Evolutionary conservation across 2,113 vertebrate genomes (phyloP), one percentile per base, ranked within the genome.

Genomic region (Serilophus lunatus): DNA sequence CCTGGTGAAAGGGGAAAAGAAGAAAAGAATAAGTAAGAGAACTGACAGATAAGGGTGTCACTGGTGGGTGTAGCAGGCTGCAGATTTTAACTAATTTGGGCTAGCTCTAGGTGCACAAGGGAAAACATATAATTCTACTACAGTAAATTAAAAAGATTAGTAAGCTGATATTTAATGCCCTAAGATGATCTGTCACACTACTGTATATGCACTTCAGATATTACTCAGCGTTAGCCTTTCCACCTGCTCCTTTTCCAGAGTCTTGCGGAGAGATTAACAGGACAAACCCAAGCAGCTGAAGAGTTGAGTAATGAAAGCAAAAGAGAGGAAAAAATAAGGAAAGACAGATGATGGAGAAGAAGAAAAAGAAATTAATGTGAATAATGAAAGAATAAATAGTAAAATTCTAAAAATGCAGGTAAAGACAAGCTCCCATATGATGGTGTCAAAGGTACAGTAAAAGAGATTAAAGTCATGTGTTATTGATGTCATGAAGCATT

Each of bases 401-500:
- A 35, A 35, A 71, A 71, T 59, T 57, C 45, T 61, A 65, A 91
- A 61, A 90, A 89, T 19, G 29, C 1, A 0, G 40, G 16, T 56
- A 26, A 82, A 92, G 61, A 78, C 18, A 79, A 90, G 63, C 70
- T 87, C 15, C 25, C 51, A 36, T 82, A 90, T 50, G 59, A 54
- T 79, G 31, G 36, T 91, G 85, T 93, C 85, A 91, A 89, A 94
- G 50, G 53, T 90, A 92, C 69, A 87, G 65, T 69, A 78, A 71
- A 84, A 91, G 65, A 90, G 61, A 91, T 82, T 90, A 68, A 93
- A 96, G 57, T 89, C 78, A 89, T 36, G 38, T 50, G 57, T 69
- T 88, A 79, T 44, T 65, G 36, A 92, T 88, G 88, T 86, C 82
- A 90, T 82, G 82, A 90, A 90, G 78, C 82, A 92, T 94, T 94